Evolutionary conservation across 2,797 vertebrate species (phyloP).

Genomic region (Pagetopsis macropterus): DNA sequence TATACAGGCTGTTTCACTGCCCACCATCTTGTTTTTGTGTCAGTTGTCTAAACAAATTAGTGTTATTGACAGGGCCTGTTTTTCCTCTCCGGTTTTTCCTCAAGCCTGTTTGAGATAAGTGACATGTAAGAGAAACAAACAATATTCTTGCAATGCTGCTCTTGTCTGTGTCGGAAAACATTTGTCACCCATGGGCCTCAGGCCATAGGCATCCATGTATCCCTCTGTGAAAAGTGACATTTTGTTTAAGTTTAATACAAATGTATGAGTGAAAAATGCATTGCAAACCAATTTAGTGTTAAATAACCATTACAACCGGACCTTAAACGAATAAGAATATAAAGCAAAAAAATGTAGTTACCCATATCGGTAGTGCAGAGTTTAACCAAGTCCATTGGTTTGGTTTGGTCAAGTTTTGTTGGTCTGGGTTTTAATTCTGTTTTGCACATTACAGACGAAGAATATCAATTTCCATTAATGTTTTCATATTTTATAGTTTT

Average conservation of each 20-base stretch:
- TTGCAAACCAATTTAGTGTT: background rate
- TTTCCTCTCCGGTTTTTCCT: slow-evolving; percentile 30
- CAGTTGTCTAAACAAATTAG: slow-evolving; percentile 65
- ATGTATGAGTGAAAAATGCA: background rate
- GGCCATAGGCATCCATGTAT: background rate
- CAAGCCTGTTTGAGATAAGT: slow-evolving; percentile 31
- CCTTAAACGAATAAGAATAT: background rate
- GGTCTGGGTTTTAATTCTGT: too few species aligned
- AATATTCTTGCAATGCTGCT: slow-evolving; percentile 5
- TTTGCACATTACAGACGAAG: too few species aligned
- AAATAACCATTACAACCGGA: background rate
- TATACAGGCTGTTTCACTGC: background rate
- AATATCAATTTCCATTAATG: too few species aligned
- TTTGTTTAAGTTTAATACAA: background rate
- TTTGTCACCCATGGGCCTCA: background rate
- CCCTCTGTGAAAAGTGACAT: background rate
- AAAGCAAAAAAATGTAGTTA: background rate
- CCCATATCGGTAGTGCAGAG: background rate
- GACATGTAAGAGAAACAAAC: slow-evolving; percentile 39
- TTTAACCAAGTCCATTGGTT: too few species aligned
- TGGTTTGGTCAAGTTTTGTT: too few species aligned
- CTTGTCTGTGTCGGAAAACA: background rate
- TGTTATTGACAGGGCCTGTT: slow-evolving; percentile 59
- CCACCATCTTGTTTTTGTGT: background rate
- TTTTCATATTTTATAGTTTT: too few species aligned